A percentile compares a stretch with the other conserved stretches of the same genome.
Conservation (phyloP, 35 echinoderm and acorn worm species). For the Stichopus chloronotus region DNA sequence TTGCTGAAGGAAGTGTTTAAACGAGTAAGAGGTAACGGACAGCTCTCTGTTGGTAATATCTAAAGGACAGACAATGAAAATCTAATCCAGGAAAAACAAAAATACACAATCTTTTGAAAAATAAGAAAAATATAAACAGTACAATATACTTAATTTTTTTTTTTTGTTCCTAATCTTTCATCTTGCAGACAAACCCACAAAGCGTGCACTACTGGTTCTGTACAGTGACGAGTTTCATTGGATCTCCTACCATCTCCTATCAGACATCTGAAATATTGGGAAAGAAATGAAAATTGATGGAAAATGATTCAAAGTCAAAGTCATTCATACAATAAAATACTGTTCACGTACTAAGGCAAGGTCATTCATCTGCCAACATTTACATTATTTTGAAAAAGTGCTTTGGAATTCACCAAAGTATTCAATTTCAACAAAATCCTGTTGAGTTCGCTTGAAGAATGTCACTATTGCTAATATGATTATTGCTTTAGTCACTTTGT, state of each 20-base stretch:
- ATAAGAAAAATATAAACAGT: slow-evolving; percentile 42
- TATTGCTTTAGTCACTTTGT: too few species aligned
- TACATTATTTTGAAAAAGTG: too few species aligned
- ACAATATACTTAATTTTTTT: slow-evolving; percentile 25
- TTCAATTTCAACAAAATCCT: too few species aligned
- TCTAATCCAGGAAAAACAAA: neutral
- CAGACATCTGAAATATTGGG: neutral
- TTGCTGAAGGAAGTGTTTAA: neutral
- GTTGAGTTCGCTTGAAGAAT: too few species aligned
- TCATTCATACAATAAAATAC: too few species aligned
- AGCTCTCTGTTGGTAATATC: neutral
- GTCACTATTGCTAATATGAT: too few species aligned
- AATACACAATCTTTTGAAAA: neutral
- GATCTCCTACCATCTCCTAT: neutral
- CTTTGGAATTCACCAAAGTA: too few species aligned
- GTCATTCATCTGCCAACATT: too few species aligned
- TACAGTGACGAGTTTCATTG: neutral
- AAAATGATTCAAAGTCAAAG: neutral
- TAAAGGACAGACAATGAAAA: neutral
- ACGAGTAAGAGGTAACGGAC: neutral
- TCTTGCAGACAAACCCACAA: slow-evolving; percentile 28
- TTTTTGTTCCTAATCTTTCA: slow-evolving; percentile 22
- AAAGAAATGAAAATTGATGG: neutral
- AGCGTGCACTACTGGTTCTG: slow-evolving; percentile 44
- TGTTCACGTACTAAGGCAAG: too few species aligned